phyloP scores from a whole-genome alignment of 2,888 invertebrate species.

The Himalopsyche tibetana region DNA sequence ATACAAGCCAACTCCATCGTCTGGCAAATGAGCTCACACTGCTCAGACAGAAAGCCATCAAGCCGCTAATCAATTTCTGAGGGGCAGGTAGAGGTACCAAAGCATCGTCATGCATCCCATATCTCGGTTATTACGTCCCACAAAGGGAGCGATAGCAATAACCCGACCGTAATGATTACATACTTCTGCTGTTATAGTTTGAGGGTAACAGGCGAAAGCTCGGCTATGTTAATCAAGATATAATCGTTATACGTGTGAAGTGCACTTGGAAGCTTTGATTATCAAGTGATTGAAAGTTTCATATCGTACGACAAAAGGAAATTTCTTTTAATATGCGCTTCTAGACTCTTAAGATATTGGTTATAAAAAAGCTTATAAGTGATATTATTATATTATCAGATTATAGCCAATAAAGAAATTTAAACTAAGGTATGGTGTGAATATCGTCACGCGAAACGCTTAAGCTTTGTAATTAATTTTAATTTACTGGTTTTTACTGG shows the following conservation, averaged over 20 bases:
- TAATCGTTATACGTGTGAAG: conserved; percentile 40
- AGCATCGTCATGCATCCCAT: conserved; percentile 32
- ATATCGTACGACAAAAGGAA: not conserved
- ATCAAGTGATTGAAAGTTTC: conserved; percentile 13
- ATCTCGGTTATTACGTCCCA: conserved; percentile 38
- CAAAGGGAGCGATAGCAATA: conserved; percentile 31
- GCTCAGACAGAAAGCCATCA: conserved; percentile 41
- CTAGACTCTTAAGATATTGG: no score
- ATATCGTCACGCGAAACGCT: no score
- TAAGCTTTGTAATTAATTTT: no score
- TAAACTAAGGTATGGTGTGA: no score
- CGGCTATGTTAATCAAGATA: conserved; percentile 38
- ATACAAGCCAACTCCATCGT: not conserved
- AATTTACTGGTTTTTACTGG: no score
- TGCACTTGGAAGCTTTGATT: conserved; percentile 20
- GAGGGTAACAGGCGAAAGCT: conserved; percentile 28
- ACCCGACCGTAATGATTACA: conserved; percentile 38
- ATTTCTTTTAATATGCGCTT: no score
- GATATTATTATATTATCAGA: no score
- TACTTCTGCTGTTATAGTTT: conserved; percentile 38
- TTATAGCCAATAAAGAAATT: no score
- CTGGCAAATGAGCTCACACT: conserved; percentile 33
- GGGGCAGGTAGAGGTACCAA: conserved; percentile 38
- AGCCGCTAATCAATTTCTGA: conserved; percentile 46
- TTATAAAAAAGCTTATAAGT: no score